Percentiles rank a stretch among this genome's conserved stretches.
Evolutionary conservation across 2,113 vertebrate genomes (phyloP).

Genomic region (Corvus moneduloides): DNA sequence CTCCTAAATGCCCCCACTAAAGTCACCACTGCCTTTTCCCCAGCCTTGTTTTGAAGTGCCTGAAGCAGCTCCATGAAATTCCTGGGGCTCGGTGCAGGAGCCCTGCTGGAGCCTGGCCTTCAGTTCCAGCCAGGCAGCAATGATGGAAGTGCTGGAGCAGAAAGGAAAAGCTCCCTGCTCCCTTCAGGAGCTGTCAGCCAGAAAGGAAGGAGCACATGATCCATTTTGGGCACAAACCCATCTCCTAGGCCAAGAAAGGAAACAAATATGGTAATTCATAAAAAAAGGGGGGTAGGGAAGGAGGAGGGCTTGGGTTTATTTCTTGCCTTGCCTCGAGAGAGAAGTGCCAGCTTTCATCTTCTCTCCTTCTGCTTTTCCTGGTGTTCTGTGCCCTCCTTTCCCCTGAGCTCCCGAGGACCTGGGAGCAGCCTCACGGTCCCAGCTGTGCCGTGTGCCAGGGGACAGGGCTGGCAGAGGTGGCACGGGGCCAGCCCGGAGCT

Average conservation of each 20-base stretch:
- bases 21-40: neutral
- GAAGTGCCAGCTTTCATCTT: slow-evolving; percentile 54
- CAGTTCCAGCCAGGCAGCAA: accelerated
- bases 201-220: neutral
- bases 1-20: neutral
- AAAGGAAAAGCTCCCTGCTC: neutral
- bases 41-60: neutral
- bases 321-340: slow-evolving; percentile 18
- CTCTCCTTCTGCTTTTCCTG: neutral
- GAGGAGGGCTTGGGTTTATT: neutral
- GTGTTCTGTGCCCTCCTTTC: neutral
- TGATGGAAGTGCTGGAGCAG: neutral
- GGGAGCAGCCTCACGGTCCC: neutral
- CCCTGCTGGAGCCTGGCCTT: neutral
- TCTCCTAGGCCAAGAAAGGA: neutral
- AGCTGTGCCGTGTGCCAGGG: neutral
- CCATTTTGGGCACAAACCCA: neutral
- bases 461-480: neutral
- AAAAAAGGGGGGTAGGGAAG: neutral
- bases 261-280: neutral
- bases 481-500: neutral
- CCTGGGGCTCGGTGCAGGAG: neutral
- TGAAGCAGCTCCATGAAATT: neutral
- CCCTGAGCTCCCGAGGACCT: neutral
- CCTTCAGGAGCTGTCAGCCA: neutral